phyloP scores from a whole-genome alignment of 2,888 invertebrate species.

The Rosalia funebris region DNA sequence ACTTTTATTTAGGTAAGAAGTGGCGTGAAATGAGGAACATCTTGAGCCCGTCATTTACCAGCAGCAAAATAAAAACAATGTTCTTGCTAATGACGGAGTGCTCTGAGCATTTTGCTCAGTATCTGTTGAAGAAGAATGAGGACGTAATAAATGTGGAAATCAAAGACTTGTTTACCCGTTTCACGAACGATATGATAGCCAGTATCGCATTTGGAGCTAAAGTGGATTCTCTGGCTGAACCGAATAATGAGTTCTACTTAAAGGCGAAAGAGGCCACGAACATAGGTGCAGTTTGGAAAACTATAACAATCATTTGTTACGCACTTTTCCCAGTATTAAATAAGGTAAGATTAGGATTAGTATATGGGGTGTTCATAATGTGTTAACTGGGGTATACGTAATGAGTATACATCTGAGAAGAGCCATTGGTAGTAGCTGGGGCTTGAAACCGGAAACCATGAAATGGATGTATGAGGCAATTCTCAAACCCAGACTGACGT shows the following conservation, averaged over 20 bases:
- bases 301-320: no score
- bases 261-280: conserved; percentile 32
- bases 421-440: no score
- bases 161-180: conserved; percentile 57
- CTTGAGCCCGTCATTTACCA: conserved; percentile 63
- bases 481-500: no score
- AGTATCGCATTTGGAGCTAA: conserved; percentile 67
- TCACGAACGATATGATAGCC: conserved; percentile 67
- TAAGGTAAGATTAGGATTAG: background rate
- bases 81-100: conserved; percentile 56
- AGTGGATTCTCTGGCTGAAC: conserved; percentile 67
- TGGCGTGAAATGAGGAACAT: conserved; percentile 63
- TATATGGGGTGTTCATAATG: no score
- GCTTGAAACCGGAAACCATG: no score
- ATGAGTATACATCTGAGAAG: no score
- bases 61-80: conserved; percentile 65
- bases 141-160: conserved; percentile 55
- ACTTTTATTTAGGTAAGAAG: conserved; percentile 27
- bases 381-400: no score
- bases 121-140: background rate
- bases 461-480: no score
- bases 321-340: background rate
- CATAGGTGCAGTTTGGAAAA: background rate
- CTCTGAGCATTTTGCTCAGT: background rate
- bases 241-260: conserved; percentile 67